Percentiles rank a stretch among this genome's conserved stretches.
phyloP scores from a whole-genome alignment of 2,797 vertebrate species.

The Pseudochaenichthys georgianus region DNA sequence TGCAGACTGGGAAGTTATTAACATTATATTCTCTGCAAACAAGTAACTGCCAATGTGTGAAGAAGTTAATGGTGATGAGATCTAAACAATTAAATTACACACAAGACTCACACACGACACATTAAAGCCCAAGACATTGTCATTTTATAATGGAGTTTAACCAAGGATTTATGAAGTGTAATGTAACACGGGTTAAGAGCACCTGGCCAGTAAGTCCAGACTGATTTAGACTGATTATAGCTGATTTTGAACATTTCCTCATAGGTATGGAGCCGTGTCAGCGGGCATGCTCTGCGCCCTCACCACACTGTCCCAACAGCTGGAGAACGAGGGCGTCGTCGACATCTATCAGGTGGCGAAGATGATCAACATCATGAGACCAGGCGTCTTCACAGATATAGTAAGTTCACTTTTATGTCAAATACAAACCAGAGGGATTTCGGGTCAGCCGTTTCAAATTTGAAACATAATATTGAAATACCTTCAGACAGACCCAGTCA shows the following conservation, averaged over 20 bases:
- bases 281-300: constrained; percentile 96
- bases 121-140: background rate
- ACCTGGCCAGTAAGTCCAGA: background rate
- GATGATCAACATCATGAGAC: constrained; percentile 99
- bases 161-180: background rate
- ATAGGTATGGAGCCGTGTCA: constrained; percentile 95
- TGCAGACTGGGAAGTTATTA: too few species aligned
- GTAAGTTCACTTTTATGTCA: constrained; percentile 83
- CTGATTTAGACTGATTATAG: background rate
- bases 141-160: background rate
- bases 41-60: too few species aligned
- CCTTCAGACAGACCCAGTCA: background rate
- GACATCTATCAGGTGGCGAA: constrained; percentile 99
- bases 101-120: background rate
- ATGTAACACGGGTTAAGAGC: background rate
- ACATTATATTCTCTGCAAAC: too few species aligned
- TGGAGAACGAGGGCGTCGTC: constrained; percentile 97
- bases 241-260: constrained; percentile 8
- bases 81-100: background rate
- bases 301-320: constrained; percentile 96
- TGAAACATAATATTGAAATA: background rate
- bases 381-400: constrained; percentile 98
- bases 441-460: background rate
- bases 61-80: background rate
- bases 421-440: background rate